These are phyloP conservation scores for Morpho deidamia DNA, from an alignment of 2,888 invertebrate genomes.

Conservation along the genomic window DNA sequence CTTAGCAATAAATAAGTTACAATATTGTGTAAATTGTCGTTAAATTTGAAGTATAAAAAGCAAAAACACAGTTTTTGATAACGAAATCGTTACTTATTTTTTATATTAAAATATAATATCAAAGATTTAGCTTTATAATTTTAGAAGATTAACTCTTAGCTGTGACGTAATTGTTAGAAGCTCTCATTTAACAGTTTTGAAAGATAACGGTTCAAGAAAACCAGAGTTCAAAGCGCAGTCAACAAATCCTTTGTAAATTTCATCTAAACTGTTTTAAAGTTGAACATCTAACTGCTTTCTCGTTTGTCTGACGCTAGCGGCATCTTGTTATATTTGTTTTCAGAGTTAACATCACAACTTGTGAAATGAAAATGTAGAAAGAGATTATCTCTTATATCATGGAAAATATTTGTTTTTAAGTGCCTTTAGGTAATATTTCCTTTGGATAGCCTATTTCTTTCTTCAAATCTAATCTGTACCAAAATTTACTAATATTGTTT, in stretches of 20 bases:
- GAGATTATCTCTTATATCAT: no score
- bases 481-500: no score
- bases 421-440: no score
- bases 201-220: constrained; percentile 53
- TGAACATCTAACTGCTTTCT: constrained; percentile 42
- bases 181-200: constrained; percentile 38
- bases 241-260: constrained; percentile 64
- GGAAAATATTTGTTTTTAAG: no score
- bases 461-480: no score
- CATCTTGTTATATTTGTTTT: constrained; percentile 64
- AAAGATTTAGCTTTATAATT: no score
- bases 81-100: no score
- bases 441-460: no score
- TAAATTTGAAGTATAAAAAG: no score
- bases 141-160: no score
- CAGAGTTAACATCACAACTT: constrained; percentile 48
- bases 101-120: no score
- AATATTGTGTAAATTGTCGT: constrained; percentile 15
- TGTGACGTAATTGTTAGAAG: constrained; percentile 15
- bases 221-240: constrained; percentile 38
- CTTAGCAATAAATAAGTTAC: constrained; percentile 4
- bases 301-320: constrained; percentile 51
- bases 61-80: no score
- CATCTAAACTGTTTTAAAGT: constrained; percentile 59
- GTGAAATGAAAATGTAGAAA: not conserved